These are phyloP conservation scores for Gymnocypris eckloni DNA, from an alignment of 2,797 vertebrate genomes.

Conservation along the genomic window DNA sequence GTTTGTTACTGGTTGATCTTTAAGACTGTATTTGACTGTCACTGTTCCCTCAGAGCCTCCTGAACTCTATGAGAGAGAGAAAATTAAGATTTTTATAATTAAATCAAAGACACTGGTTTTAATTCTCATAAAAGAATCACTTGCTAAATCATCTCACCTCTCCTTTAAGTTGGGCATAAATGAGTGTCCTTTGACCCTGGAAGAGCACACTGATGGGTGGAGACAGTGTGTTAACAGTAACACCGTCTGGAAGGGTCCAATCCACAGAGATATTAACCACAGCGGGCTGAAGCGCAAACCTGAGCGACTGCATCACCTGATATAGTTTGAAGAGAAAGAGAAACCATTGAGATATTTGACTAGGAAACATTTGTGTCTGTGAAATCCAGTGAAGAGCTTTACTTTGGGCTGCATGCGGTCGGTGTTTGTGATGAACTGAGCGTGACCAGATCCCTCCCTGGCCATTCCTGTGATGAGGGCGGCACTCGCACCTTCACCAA, in stretches of 20 bases:
- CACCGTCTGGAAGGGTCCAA: conserved; percentile 74
- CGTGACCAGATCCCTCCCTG: conserved; percentile 75
- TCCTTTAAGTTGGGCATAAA: conserved; percentile 74
- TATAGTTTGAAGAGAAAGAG: neutral
- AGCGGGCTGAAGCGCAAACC: conserved; percentile 78
- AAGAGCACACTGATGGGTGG: conserved; percentile 77
- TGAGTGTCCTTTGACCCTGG: conserved; percentile 71
- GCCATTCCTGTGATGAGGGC: conserved; percentile 85
- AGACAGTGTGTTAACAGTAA: conserved; percentile 75
- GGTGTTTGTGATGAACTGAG: conserved; percentile 83
- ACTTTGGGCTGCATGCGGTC: conserved; percentile 88
- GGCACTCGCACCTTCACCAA: conserved; percentile 86
- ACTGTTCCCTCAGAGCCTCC: conserved; percentile 67
- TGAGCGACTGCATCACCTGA: conserved; percentile 82
- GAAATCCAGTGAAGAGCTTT: conserved; percentile 38
- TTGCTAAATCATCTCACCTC: conserved; percentile 59
- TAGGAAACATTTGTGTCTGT: neutral
- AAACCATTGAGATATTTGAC: neutral
- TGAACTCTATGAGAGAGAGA: conserved; percentile 62
- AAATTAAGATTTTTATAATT: neutral
- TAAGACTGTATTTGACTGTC: conserved; percentile 76
- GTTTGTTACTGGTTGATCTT: conserved; percentile 71
- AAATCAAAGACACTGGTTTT: no score
- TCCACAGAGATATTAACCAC: conserved; percentile 70
- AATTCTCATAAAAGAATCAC: neutral